phyloP scores from a whole-genome alignment of 2,888 invertebrate species.

The Leptinotarsa rubiginosa region DNA sequence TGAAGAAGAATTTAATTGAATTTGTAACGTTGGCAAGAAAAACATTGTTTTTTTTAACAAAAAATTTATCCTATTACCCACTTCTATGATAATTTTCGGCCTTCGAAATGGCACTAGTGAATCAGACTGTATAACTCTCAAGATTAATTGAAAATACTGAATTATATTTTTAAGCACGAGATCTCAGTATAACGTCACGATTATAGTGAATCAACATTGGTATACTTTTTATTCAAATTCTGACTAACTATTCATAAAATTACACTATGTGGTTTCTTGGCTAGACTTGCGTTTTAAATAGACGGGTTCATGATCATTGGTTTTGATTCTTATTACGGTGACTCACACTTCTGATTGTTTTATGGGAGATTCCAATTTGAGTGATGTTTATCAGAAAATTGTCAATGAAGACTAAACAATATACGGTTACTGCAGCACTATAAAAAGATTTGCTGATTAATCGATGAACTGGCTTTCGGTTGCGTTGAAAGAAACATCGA shows the following conservation, averaged over 20 bases:
- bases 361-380: not conserved
- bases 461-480: no score
- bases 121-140: no score
- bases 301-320: not conserved
- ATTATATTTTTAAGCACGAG: not conserved
- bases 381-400: not conserved
- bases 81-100: no score
- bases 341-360: not conserved
- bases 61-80: no score
- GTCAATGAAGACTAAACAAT: no score
- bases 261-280: not conserved
- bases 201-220: not conserved
- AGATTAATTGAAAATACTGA: not conserved
- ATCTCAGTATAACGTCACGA: not conserved
- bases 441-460: no score
- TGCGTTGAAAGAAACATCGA: no score
- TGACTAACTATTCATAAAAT: conserved; percentile 4
- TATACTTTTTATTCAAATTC: conserved; percentile 18
- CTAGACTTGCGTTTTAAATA: conserved; percentile 11
- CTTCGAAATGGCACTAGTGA: no score
- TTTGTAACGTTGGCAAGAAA: no score
- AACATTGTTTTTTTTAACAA: no score
- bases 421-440: no score
- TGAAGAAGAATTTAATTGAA: no score
- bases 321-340: not conserved